Base-by-base conservation (phyloP, 2,888 invertebrate genomes). In the Andrena chrysosceles region DNA sequence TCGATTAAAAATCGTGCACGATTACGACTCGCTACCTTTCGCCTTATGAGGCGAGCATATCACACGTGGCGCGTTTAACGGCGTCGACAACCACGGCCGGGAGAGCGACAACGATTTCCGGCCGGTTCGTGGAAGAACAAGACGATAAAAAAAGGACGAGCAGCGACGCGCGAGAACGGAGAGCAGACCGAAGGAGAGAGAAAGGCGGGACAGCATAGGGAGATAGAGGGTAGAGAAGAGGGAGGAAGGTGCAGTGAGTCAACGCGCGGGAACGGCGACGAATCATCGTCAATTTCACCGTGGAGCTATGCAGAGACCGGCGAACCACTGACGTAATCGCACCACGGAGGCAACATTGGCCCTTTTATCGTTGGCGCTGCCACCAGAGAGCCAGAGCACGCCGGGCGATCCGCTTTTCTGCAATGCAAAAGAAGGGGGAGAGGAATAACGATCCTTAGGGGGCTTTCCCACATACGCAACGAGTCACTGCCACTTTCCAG, bases 41-140 rank as follows among this genome's bases (percentile, higher is more conserved):
- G 35, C 35, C 75, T 52, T 31, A 26, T 29, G 52, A 69, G 13
- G 33, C 29, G 42, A 62, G 56, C 33, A 63, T 63, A 42, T 33
- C 67, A 76, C 86, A 76, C 85, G 85, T 84, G 85, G 85, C 74
- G 78, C 56, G 84, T 79, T 82, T 23, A 84, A 64, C 75, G 78
- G 67, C 78, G 80, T 73, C 81, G 73, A 56, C 64, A 68, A 63
- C 68, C 74, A 71, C 69, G 54, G 31, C 52, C 83, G 73, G 63
- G 74, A 78, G 81, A 84, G 85, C 77, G 82, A 84, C 83, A 82
- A 81, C 77, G 67, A 88, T 84, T 88, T 88, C 88, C 88, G 88
- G 88, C 56, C 77, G 83, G 71, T 88, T 88, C 88, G 81, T 77
- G 85, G 87, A 88, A 88, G 85, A 84, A 76, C 75, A 60, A 29